phyloP scores from a whole-genome alignment of 2,797 vertebrate species.

The Cryptoblepharus egeriae region DNA sequence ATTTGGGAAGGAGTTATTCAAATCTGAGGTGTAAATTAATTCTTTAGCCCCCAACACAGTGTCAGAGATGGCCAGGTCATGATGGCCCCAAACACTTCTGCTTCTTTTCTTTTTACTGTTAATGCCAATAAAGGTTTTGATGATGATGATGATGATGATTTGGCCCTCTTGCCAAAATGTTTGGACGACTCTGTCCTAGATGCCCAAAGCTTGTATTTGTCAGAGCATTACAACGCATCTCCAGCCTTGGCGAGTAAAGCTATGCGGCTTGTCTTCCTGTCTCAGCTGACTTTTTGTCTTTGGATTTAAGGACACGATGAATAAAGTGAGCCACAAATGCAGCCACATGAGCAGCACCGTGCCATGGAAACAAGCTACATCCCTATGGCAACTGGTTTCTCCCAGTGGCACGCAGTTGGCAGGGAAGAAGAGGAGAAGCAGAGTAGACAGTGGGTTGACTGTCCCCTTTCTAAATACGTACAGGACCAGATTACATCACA shows the following conservation, averaged over 20 bases:
- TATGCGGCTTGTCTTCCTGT: background rate
- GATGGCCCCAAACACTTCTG: no score
- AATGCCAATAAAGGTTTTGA: no score
- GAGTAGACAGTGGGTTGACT: background rate
- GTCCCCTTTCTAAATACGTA: background rate
- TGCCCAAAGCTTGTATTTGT: background rate
- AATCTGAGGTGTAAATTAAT: no score
- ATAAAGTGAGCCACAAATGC: slow-evolving; percentile 6
- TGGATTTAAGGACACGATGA: background rate
- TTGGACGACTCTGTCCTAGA: no score
- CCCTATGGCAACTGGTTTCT: slow-evolving; percentile 10
- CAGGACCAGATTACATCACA: background rate
- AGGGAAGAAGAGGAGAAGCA: background rate
- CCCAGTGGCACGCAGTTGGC: slow-evolving; percentile 6
- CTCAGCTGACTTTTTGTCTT: background rate
- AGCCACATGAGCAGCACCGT: background rate
- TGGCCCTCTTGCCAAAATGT: no score
- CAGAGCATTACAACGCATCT: background rate
- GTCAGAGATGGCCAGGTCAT: no score
- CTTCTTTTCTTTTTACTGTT: no score
- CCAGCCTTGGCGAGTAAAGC: background rate
- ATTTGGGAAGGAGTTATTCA: no score
- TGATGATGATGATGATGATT: no score
- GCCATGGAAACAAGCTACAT: slow-evolving; percentile 30
- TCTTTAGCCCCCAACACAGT: no score